Evolutionary conservation across 2,113 vertebrate genomes (phyloP).

Genomic region (Seriola dumerili): DNA sequence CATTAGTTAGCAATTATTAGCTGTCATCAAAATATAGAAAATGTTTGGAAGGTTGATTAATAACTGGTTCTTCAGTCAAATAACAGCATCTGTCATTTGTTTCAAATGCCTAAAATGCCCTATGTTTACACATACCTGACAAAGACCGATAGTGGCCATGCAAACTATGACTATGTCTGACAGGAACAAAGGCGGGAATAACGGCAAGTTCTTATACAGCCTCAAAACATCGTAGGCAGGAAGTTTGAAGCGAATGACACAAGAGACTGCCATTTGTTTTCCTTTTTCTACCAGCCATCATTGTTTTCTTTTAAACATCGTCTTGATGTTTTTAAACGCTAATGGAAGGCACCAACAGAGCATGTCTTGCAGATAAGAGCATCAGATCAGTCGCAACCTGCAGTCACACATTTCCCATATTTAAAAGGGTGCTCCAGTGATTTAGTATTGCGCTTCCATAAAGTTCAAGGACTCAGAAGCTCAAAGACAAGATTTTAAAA

Average conservation of each 20-base stretch:
- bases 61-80: not conserved
- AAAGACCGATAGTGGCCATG: not conserved
- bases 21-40: not conserved
- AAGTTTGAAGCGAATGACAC: not conserved
- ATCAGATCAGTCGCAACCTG: not conserved
- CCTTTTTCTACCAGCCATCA: not conserved
- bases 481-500: not conserved
- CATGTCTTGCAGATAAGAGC: not conserved
- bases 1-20: not conserved
- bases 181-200: not conserved
- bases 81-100: not conserved
- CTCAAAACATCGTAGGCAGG: not conserved
- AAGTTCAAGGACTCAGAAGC: not conserved
- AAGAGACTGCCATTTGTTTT: not conserved
- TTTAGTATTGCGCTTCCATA: not conserved
- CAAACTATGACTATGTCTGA: not conserved
- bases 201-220: not conserved
- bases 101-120: not conserved
- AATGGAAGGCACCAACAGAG: not conserved
- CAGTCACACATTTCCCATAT: not conserved
- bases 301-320: not conserved
- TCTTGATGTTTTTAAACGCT: not conserved
- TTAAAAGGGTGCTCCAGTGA: not conserved
- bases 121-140: not conserved
- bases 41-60: not conserved